A percentile compares a stretch with the other conserved stretches of the same genome.
Evolutionary conservation across 2,888 invertebrate genomes (phyloP).

Genomic region (Resseliella maxima): DNA sequence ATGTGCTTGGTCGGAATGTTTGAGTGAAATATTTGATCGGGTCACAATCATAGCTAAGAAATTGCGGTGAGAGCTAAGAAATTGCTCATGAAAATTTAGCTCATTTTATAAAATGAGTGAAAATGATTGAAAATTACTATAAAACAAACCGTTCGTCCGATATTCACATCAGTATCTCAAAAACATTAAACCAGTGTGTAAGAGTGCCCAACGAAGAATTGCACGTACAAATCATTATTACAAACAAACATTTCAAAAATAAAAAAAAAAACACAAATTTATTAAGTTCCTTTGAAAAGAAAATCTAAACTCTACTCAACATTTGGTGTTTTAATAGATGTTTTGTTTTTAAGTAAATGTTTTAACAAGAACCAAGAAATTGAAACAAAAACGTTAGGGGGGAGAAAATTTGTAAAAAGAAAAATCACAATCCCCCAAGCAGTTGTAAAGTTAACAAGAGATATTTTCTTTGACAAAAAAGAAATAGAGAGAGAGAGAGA

Average conservation of each 20-base stretch:
- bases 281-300: neutral
- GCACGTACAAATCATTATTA: constrained; percentile 41
- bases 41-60: neutral
- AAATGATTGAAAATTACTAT: neutral
- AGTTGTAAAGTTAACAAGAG: constrained; percentile 14
- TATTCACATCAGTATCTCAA: neutral
- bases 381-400: neutral
- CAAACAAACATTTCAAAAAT: neutral
- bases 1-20: neutral
- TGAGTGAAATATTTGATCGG: constrained; percentile 26
- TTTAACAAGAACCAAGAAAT: neutral
- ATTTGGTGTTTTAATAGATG: neutral
- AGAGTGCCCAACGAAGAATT: constrained; percentile 20
- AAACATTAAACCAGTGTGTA: constrained; percentile 49
- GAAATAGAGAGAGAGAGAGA: too few species aligned
- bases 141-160: neutral
- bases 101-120: neutral
- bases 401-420: neutral
- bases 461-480: too few species aligned
- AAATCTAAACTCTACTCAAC: neutral
- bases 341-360: neutral
- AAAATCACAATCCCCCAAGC: neutral
- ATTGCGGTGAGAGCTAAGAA: neutral
- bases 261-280: neutral
- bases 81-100: neutral